A percentile compares a stretch with the other conserved stretches of the same genome.
Evolutionary conservation across 2,113 vertebrate genomes (phyloP).

Genomic region (Felis chaus): DNA sequence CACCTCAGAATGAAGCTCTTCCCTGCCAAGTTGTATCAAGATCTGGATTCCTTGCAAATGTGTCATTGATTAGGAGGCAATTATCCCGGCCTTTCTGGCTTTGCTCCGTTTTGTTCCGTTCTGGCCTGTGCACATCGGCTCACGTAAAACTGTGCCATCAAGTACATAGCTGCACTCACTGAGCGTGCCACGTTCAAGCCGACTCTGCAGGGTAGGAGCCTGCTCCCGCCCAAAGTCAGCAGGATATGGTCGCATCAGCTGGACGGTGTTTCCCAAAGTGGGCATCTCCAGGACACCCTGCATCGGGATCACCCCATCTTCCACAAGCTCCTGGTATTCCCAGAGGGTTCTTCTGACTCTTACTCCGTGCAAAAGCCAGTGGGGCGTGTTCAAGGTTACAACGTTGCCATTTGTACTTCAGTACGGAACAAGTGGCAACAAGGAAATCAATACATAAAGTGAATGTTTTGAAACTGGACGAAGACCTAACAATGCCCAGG

Average conservation of each 20-base stretch:
- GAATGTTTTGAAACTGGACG: not conserved
- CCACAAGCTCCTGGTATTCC: not conserved
- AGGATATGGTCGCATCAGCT: fast-evolving
- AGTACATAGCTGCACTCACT: not conserved
- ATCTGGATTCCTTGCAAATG: slow-evolving; percentile 12
- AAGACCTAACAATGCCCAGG: not conserved
- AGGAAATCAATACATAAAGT: not conserved
- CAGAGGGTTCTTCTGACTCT: not conserved
- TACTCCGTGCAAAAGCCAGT: not conserved
- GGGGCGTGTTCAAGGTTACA: not conserved
- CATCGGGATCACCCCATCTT: not conserved
- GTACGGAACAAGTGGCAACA: not conserved
- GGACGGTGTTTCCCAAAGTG: not conserved
- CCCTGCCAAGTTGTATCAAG: not conserved
- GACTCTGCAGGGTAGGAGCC: no score
- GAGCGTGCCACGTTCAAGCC: fast-evolving
- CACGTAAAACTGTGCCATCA: not conserved
- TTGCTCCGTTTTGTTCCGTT: not conserved
- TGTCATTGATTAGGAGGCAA: not conserved
- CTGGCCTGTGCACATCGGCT: not conserved
- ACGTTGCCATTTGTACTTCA: not conserved
- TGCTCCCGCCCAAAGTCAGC: not conserved
- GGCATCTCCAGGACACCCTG: not conserved
- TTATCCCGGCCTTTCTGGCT: not conserved
- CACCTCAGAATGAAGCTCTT: not conserved